Evolutionary conservation across 2,888 invertebrate species (phyloP).

Genomic region (Tiphia femorata): DNA sequence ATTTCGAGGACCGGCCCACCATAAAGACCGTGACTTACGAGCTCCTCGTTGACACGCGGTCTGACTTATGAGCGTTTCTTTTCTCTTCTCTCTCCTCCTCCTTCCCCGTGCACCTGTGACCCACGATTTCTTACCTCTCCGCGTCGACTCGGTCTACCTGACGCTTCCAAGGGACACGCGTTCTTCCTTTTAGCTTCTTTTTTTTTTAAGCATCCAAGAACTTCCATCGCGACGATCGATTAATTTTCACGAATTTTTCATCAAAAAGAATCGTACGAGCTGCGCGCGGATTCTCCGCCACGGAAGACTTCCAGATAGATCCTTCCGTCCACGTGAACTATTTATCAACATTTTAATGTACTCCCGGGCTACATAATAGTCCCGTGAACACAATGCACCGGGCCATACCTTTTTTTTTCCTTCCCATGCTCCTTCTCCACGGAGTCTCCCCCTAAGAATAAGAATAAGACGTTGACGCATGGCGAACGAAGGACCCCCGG

Average conservation of each 20-base stretch:
- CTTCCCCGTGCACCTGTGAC: slow-evolving; percentile 31
- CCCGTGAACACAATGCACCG: slow-evolving; percentile 44
- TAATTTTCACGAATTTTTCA: neutral
- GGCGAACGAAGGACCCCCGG: slow-evolving; percentile 44
- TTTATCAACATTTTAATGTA: slow-evolving; percentile 62
- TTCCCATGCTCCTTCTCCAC: slow-evolving; percentile 41
- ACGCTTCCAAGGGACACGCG: neutral
- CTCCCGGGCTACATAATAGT: slow-evolving; percentile 44
- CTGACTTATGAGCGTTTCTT: slow-evolving; percentile 30
- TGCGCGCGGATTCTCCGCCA: neutral
- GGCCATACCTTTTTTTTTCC: slow-evolving; percentile 44
- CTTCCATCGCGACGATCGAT: neutral
- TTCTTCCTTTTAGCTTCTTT: neutral
- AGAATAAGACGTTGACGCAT: slow-evolving; percentile 67
- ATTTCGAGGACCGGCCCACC: slow-evolving; percentile 44
- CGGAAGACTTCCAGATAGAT: neutral
- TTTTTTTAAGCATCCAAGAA: no score
- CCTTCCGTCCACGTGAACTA: slow-evolving; percentile 27
- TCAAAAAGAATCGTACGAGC: neutral
- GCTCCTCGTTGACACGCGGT: slow-evolving; percentile 23
- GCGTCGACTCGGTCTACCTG: neutral
- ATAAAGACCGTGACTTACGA: slow-evolving; percentile 54
- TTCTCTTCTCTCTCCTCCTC: slow-evolving; percentile 21
- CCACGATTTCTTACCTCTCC: slow-evolving; percentile 21
- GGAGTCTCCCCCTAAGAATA: slow-evolving; percentile 53